These are phyloP conservation scores for Plestiodon gilberti DNA, from an alignment of 2,113 vertebrate genomes.

Conservation along the genomic window DNA sequence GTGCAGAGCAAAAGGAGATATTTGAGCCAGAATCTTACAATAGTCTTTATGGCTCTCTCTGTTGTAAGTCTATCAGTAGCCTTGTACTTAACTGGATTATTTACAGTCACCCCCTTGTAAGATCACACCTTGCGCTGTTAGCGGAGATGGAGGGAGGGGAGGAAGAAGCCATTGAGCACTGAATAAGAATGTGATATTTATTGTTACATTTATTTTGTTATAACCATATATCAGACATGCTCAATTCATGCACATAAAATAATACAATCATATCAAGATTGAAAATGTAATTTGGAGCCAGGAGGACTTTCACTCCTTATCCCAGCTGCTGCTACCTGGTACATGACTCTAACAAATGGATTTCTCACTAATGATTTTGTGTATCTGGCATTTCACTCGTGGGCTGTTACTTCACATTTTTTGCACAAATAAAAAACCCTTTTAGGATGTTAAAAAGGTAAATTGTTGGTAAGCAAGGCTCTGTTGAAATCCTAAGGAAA, in stretches of 20 bases:
- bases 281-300: conserved; percentile 67
- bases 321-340: conserved; percentile 1
- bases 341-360: conserved; percentile 24
- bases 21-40: conserved; percentile 56
- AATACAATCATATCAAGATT: conserved; percentile 64
- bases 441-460: conserved; percentile 21
- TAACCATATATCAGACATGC: conserved; percentile 64
- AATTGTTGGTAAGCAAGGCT: not conserved
- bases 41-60: conserved; percentile 55
- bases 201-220: conserved; percentile 69
- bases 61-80: conserved; percentile 67
- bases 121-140: conserved; percentile 64
- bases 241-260: conserved; percentile 69
- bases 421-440: conserved; percentile 56
- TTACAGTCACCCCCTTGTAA: conserved; percentile 70
- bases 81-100: conserved; percentile 74
- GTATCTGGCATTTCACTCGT: not conserved
- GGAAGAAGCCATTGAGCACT: conserved; percentile 62
- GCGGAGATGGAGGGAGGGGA: conserved; percentile 63
- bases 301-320: conserved; percentile 29
- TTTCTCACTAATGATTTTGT: conserved; percentile 25
- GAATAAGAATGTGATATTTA: conserved; percentile 71
- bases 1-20: conserved; percentile 67
- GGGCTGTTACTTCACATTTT: conserved; percentile 5
- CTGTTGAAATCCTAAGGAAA: conserved; percentile 41